Evolutionary conservation across 2,888 invertebrate genomes (phyloP), one percentile per base, ranked within the genome.

Genomic region (Patella ulyssiponensis): DNA sequence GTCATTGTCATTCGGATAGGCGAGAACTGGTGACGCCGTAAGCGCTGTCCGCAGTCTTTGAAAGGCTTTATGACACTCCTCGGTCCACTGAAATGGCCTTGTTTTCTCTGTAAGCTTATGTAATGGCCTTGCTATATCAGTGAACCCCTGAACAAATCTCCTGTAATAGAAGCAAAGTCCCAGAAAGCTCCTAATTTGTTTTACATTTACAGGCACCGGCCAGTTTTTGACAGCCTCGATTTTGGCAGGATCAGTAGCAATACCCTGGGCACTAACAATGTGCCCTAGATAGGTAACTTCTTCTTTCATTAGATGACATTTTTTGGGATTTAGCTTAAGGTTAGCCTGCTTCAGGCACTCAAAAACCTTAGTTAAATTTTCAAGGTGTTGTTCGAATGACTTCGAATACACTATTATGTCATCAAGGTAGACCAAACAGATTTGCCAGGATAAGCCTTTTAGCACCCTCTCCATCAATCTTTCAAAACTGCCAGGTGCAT

Each of bases 111-210:
- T 78, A 5, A 84, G 79, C 17, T 76, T 54, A 15, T 77, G 75
- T 12, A 86, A 69, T 2, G 83, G 85, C 23, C 77, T 72, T 0
- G 85, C 83, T 14, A 85, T 80, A 5, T 58, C 64, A 1, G 83
- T 70, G 76, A 82, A 86, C 1, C 74, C 20, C 20, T 54, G 51
- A 3, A 85, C 76, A 74, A 82, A 86, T 58, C 20, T 58, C 20
- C 58, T 58, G 58, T 58, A 58, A 58, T 58, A 58, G 5, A 15
- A 58, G 20, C 58, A 58, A 5, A 58, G 58, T 7, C 58, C 58
- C 58, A 58, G 20, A 58, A 58, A 58, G 17, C 20, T 27, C 72
- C 51, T 17, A 15, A 58, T 27, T 44, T 51, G 17, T 14, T 71
- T 71, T 7, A 51, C 51, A 51, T 44, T 71, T 12, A 20, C 23